Conservation (phyloP, 2,888 invertebrate species). For the Tolmerus cingulatus region DNA sequence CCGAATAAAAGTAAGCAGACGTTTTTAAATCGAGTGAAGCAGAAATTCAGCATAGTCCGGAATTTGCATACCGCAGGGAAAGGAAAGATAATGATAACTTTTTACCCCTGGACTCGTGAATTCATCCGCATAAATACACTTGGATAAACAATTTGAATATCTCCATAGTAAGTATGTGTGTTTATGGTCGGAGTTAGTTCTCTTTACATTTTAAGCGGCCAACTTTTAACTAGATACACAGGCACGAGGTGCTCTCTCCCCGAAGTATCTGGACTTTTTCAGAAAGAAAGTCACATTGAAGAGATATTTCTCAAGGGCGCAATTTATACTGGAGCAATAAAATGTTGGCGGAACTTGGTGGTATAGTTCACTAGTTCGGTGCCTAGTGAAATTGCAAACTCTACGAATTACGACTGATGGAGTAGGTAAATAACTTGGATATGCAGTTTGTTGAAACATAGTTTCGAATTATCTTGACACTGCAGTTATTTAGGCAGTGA, state of each 20-base stretch:
- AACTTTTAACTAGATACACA: slow-evolving; percentile 21
- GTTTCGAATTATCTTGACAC: neutral
- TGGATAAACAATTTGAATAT: slow-evolving; percentile 45
- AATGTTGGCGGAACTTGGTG: neutral
- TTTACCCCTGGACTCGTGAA: slow-evolving; percentile 33
- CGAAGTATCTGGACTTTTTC: neutral
- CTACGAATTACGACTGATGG: neutral
- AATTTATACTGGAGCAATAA: neutral
- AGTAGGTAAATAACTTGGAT: neutral
- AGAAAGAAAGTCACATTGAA: neutral
- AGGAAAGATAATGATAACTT: slow-evolving; percentile 40
- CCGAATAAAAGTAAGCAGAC: slow-evolving; percentile 32
- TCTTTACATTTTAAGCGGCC: slow-evolving; percentile 17
- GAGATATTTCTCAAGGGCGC: neutral
- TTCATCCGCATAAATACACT: slow-evolving; percentile 45
- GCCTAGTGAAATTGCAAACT: neutral
- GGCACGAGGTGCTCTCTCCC: neutral
- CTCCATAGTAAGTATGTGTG: slow-evolving; percentile 27
- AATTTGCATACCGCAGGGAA: slow-evolving; percentile 32
- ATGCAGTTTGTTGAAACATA: neutral
- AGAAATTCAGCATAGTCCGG: slow-evolving; percentile 31
- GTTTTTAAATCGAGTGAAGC: slow-evolving; percentile 33
- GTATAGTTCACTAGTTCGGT: neutral
- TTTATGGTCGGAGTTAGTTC: slow-evolving; percentile 22
- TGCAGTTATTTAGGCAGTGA: neutral